Evolutionary conservation across 1,140 invertebrate genomes (phyloP).

Genomic region (Macrotrachela quadricornifera): DNA sequence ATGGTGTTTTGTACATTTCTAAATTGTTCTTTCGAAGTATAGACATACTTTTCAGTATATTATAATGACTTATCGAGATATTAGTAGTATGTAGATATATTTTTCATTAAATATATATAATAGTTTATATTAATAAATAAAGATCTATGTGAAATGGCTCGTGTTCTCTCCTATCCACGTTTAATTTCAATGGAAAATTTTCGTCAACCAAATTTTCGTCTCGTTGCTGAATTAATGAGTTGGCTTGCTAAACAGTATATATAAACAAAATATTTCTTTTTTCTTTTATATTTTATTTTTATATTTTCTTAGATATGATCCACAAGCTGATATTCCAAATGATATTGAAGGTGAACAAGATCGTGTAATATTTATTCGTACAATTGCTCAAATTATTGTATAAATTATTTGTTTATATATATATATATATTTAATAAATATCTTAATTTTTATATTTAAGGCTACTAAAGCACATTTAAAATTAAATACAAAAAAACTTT

Average conservation of each 20-base stretch:
- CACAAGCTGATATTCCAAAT: constrained; percentile 49
- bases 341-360: constrained; percentile 58
- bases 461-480: constrained; percentile 69
- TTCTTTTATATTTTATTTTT: neutral
- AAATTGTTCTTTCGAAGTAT: no score
- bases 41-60: no score
- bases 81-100: no score
- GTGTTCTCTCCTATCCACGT: constrained; percentile 64
- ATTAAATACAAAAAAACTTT: constrained; percentile 77
- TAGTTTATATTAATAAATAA: no score
- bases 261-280: neutral
- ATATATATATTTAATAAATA: no score
- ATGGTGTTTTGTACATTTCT: no score
- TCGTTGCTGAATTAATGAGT: constrained; percentile 65
- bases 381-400: constrained; percentile 41
- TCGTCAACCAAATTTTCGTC: constrained; percentile 53
- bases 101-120: no score
- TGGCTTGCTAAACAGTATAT: constrained; percentile 60
- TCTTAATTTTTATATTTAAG: constrained; percentile 41
- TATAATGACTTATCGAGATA: no score
- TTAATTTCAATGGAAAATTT: constrained; percentile 82
- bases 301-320: constrained; percentile 45
- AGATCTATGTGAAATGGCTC: constrained; percentile 90
- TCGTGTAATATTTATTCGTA: constrained; percentile 63
- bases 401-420: no score